Evolutionary conservation across 2,797 vertebrate genomes (phyloP), one percentile per base, ranked within the genome.

Genomic region (Sebastes flavidus): DNA sequence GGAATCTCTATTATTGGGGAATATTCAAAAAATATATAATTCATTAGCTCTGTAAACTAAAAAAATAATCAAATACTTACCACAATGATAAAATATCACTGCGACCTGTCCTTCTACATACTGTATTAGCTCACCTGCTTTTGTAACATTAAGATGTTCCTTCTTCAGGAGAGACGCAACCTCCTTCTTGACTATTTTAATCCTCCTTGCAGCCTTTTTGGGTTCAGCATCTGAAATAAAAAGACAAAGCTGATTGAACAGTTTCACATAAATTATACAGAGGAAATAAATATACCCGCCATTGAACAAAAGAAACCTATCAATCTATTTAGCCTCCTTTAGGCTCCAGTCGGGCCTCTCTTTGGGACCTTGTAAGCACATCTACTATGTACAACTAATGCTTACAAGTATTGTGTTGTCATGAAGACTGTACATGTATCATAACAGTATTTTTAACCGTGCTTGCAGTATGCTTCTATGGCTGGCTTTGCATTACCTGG

Each of bases 61-160:
- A 38, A 38, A 38, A 38, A 0, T 38, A 38, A 38, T 38, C 36
- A 38, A 38, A 38, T 38, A 38, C 36, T 38, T 38, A 38, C 12
- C 36, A 38, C 12, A 38, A 52, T 4, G 49, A 52, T 46, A 52
- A 52, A 49, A n/a, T 9, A 8, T 54, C 13, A 27, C 3, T 20
- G 13, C 11, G 4, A 58, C 5, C 4, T 20, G 42, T 46, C 2
- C 42, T 46, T 42, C 38, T 46, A 46, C 16, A 46, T 46, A 27
- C 18, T 52, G 49, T 20, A n/a, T 52, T 52, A 52, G 27, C 60
- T 32, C 25, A 85, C 89, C 83, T 75, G 74, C 8, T 81, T 89
- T 83, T 34, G 89, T 91, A 3, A 88, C 46, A 66, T 89, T 88
- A 3, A 77, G 2, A 10, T 84, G 87, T 58, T 89, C 75, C 72